These are phyloP conservation scores for Anableps anableps DNA, from an alignment of 2,797 vertebrate species.

Conservation along the genomic window DNA sequence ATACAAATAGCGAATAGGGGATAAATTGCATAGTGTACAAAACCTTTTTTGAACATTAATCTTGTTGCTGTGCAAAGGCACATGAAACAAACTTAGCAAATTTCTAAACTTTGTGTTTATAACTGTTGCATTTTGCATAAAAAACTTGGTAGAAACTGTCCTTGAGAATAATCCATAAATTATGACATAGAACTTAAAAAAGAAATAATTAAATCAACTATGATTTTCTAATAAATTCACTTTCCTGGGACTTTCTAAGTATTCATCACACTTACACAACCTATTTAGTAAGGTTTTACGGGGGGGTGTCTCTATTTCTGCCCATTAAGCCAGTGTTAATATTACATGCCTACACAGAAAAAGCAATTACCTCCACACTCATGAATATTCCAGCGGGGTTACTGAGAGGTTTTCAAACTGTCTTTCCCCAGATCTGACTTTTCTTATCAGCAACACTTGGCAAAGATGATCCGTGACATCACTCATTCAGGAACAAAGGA, in stretches of 20 bases:
- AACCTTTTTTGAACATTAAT: not conserved
- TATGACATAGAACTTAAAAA: not conserved
- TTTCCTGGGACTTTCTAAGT: not conserved
- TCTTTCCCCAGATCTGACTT: conserved; percentile 43
- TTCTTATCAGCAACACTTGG: conserved; percentile 35
- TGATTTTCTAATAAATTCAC: conserved; percentile 16
- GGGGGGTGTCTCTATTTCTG: conserved; percentile 27
- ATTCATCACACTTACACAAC: conserved; percentile 13
- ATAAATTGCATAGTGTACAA: not conserved
- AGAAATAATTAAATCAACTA: not conserved
- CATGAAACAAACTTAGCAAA: not conserved
- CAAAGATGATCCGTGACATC: conserved; percentile 33
- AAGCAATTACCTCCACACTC: conserved; percentile 46
- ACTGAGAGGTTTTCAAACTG: conserved; percentile 44
- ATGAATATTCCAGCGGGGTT: conserved; percentile 59
- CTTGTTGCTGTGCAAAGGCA: not conserved
- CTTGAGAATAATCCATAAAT: not conserved
- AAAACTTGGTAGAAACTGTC: not conserved
- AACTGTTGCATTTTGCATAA: not conserved
- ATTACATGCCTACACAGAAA: conserved; percentile 40
- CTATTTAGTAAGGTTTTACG: conserved; percentile 34
- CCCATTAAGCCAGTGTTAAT: conserved; percentile 44
- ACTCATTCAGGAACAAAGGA: conserved; percentile 35
- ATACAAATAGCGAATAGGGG: not conserved
- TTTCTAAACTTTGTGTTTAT: not conserved